Evolutionary conservation across 2,888 invertebrate species (phyloP), one percentile per base, ranked within the genome.

Genomic region (Monoplex corrugatus): DNA sequence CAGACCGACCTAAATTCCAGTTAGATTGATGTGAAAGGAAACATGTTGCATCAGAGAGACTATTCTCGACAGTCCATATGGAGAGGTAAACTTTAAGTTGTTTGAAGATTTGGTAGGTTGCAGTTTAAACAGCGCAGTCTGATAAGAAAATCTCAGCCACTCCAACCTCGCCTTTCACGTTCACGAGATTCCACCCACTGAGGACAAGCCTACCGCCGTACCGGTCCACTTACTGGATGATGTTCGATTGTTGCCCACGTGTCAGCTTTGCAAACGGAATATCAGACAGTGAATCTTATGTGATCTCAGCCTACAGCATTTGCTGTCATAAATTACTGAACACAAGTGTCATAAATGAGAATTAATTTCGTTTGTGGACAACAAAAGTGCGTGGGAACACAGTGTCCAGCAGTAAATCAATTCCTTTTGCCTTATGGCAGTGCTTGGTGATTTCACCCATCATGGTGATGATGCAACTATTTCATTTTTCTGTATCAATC

Each of bases 191-290:
- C 83, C 88, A 88, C 83, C 88, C 88, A 80, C 78, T 43, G 57
- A n/a, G n/a, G n/a, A n/a, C n/a, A n/a, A n/a, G n/a, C n/a, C n/a
- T 28, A 83, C 88, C 72, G 45, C 88, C 88, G 68, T 72, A 3
- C 28, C 68, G 83, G 68, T 82, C 83, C 44, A 63, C 32, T 83
- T 83, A 57, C 57, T 50, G n/a, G 45, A 43, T 28, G 83, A 88
- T 88, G 82, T 88, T 88, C 83, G 88, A 83, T 88, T 88, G 88
- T 72, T 88, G 88, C 88, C 88, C 88, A 88, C 88, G 88, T 88
- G 88, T 88, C 88, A 88, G 63, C 63, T n/a, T 72, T 45, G 87
- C 63, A n/a, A 82, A 88, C 72, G n/a, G 43, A 57, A 63, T 83
- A 43, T 80, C 78, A 10, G 40, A 43, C 78, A n/a, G n/a, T n/a